Base-by-base conservation (phyloP, 2,888 invertebrate species). In the Brachycybe producta region DNA sequence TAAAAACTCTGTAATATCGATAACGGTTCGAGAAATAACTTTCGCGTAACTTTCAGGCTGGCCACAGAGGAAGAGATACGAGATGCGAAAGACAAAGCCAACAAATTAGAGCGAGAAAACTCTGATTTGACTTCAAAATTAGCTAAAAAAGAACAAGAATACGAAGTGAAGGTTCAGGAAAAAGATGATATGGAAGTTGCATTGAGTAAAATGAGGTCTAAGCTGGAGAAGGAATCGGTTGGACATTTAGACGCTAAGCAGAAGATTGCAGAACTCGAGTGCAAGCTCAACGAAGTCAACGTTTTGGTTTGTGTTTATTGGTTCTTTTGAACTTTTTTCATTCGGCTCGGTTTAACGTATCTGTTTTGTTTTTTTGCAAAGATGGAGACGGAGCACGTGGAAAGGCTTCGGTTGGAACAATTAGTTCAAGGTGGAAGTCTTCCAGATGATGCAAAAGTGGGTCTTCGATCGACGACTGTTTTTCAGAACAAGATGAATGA, bases 41-140 rank as follows among this genome's bases (percentile, higher is more conserved):
- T 4, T 40, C 40, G 3, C n/a, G 11, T 8, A 17, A 28, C 27
- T 57, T 57, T 2, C 54, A 74, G 73, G 56, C 69, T 94, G 56
- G 91, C 91, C 15, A 91, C 88, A 67, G 94, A 94, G 67, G 90
- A 91, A 64, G 90, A 92, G 64, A 69, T 94, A 36, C 82, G 85
- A 0, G 86, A 83, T 3, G 87, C 90, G 0, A 77, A 85, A 56
- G 80, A 76, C 47, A 86, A 87, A 61, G 85, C 92, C 0, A 84
- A 88, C 46, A 85, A 85, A 61, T 65, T 91, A 47, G 88, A 92
- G 65, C 80, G 81, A 55, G 88, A 91, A 61, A 90, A 88, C 65
- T 78, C 79, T 1, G 91, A 92, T 58, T 75, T 94, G 64, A 82
- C 84, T 34, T 82, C 83, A 1, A 82, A 83, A 61, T 70, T 94